Percentiles rank a stretch among this genome's conserved stretches.
These are phyloP conservation scores for Channa argus DNA, from an alignment of 2,113 vertebrate genomes.

Conservation along the genomic window DNA sequence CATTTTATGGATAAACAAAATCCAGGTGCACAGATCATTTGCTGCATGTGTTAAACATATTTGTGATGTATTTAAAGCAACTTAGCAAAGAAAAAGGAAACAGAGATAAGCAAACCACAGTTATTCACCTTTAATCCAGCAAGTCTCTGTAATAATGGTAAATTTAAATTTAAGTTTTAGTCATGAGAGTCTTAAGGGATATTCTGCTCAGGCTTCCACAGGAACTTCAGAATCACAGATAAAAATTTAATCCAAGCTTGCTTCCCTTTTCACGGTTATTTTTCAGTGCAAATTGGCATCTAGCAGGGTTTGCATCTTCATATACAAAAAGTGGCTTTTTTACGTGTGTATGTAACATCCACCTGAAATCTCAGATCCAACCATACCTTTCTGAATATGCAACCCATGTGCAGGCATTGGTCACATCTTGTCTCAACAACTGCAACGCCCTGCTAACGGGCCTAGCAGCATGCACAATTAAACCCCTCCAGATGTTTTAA, in stretches of 20 bases:
- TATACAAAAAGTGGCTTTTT: constrained; percentile 14
- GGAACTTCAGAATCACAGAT: constrained; percentile 18
- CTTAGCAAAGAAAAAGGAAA: constrained; percentile 8
- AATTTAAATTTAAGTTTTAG: constrained; percentile 13
- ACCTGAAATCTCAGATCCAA: too few species aligned
- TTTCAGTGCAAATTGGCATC: constrained; percentile 67
- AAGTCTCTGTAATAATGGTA: not conserved
- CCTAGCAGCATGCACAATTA: too few species aligned
- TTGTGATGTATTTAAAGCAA: constrained; percentile 17
- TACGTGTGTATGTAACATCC: too few species aligned
- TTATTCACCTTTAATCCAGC: constrained; percentile 5
- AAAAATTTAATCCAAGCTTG: constrained; percentile 20
- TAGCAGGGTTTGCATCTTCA: constrained; percentile 5
- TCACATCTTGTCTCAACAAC: too few species aligned
- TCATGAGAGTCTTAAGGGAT: constrained; percentile 13
- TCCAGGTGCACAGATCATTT: constrained; percentile 16
- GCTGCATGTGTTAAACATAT: not conserved
- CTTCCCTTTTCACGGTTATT: constrained; percentile 26
- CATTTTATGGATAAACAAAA: constrained; percentile 40
- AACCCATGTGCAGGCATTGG: too few species aligned
- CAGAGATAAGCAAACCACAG: not conserved
- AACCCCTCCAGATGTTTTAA: too few species aligned
- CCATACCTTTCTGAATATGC: too few species aligned
- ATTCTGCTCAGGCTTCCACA: constrained; percentile 17
- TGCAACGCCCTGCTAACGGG: too few species aligned